Percentiles rank a stretch among this genome's conserved stretches.
These are phyloP conservation scores for Peribatodes rhomboidaria DNA, from an alignment of 2,888 invertebrate genomes.

Conservation along the genomic window DNA sequence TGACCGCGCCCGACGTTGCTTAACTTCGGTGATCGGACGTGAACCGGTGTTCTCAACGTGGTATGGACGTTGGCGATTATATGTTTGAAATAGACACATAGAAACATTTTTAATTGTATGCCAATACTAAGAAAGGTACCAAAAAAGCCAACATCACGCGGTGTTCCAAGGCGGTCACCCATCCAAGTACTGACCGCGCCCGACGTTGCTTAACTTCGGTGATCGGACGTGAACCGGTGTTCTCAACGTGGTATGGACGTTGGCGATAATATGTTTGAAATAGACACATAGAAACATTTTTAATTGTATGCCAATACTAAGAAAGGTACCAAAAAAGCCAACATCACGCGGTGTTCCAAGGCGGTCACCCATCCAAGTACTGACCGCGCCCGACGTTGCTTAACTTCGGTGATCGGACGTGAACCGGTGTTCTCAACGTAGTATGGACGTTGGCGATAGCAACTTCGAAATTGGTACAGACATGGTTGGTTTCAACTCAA, in stretches of 20 bases:
- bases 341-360: constrained; percentile 64
- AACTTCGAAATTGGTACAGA: too few relatives aligned
- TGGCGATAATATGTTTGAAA: neutral
- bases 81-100: neutral
- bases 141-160: constrained; percentile 25
- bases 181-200: constrained; percentile 71
- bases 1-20: constrained; percentile 79
- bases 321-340: too few relatives aligned
- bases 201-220: constrained; percentile 78
- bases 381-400: constrained; percentile 77
- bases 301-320: too few relatives aligned
- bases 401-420: constrained; percentile 80
- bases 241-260: too few relatives aligned
- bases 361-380: constrained; percentile 71
- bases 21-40: constrained; percentile 80
- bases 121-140: neutral
- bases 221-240: constrained; percentile 35
- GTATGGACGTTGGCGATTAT: constrained; percentile 29
- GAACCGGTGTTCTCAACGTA: too few relatives aligned
- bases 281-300: too few relatives aligned
- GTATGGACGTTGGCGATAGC: too few relatives aligned
- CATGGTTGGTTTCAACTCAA: too few relatives aligned
- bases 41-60: constrained; percentile 62
- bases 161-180: constrained; percentile 73
- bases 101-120: too few relatives aligned